Percentiles rank a stretch among this genome's conserved stretches.
Evolutionary conservation across 1,140 invertebrate genomes (phyloP).

Genomic region (Stenopsyche tienmushanensis): DNA sequence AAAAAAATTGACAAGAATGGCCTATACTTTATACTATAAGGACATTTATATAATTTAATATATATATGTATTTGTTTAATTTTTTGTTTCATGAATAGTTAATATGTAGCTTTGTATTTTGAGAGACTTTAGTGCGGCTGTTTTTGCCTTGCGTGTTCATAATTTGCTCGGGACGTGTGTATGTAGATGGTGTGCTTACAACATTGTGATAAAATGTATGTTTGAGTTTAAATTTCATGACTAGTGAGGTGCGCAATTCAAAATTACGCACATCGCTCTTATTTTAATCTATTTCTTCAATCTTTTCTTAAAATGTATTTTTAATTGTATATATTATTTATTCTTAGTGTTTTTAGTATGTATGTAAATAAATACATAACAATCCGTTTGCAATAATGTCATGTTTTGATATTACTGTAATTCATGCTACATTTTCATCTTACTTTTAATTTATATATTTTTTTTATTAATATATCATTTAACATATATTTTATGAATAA

Average conservation of each 20-base stretch:
- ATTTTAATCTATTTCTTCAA: conserved; percentile 5
- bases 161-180: conserved; percentile 1
- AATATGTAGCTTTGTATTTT: conserved; percentile 14
- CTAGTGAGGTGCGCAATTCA: conserved; percentile 7
- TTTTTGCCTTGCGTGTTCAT: conserved; percentile 10
- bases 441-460: background rate
- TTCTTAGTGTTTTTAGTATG: conserved; percentile 9
- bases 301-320: background rate
- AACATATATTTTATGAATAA: background rate
- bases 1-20: background rate
- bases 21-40: conserved; percentile 6
- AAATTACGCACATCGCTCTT: conserved; percentile 19
- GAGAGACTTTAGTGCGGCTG: conserved; percentile 5
- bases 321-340: conserved; percentile 26
- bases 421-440: background rate
- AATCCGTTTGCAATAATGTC: background rate
- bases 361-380: too few relatives aligned
- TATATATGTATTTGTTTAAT: background rate
- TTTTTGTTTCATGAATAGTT: background rate
- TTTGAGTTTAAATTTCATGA: conserved; percentile 3
- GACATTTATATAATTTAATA: background rate
- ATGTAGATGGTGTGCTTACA: conserved; percentile 9
- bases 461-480: background rate
- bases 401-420: background rate
- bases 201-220: conserved; percentile 26